Base-by-base conservation (phyloP, 2,888 invertebrate genomes). In the Lycaena phlaeas region DNA sequence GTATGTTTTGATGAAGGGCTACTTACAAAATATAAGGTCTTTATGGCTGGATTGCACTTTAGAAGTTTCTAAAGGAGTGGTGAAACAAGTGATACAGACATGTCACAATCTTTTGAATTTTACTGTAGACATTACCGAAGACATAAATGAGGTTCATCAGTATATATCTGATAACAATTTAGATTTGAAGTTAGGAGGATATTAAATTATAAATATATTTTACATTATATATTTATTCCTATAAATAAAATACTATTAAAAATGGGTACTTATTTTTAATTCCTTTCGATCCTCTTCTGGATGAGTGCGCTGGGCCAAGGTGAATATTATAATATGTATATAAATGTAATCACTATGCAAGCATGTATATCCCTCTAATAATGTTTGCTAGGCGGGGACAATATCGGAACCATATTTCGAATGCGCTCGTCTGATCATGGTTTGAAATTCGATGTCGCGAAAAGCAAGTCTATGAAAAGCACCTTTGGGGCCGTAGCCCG, bases 41-140 rank as follows among this genome's bases (percentile, higher is more conserved):
- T 56, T 85, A 38, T 84, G 84, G 82, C 61, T 85, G 50, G 85
- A 85, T 49, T 82, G 81, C 51, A 81, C 84, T 3, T 60, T 84
- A 37, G 75, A 72, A 46, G 73, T 85, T 10, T 76, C 84, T 0
- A 74, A 70, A 41, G 53, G 61, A 36, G 71, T 76, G 17, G 67
- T 79, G 2, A 73, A 64, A 51, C 59, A 68, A 50, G 54, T 82
- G 36, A 78, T 85, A 40, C 65, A 74, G 38, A 51, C 50, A 42
- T 85, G 84, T 51, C 68, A 71, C 2, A 57, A 60, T 12, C 60
- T 85, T 31, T 68, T 68, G 49, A 64, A 60, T 50, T 68, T 85
- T 31, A 82, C 82, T 0, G 76, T 81, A 15, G 77, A 79, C 43
- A 69, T 64, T 46, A 54, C 52, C 6, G 74, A 71, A 26, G 67